A percentile compares a stretch with the other conserved stretches of the same genome.
These are phyloP conservation scores for Homarus americanus DNA, from an alignment of 1,140 invertebrate species.

Conservation along the genomic window DNA sequence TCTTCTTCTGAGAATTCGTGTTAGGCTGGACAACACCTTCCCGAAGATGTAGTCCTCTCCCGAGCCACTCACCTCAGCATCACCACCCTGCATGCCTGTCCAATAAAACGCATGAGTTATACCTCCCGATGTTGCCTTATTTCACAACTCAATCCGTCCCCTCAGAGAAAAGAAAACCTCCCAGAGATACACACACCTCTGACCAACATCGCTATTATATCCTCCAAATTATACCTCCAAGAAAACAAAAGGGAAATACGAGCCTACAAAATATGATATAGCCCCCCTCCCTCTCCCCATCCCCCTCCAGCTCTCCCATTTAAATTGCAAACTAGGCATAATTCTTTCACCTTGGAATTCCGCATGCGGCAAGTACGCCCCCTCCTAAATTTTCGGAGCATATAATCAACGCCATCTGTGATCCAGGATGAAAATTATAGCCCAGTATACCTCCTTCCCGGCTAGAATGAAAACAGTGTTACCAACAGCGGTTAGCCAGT, in stretches of 20 bases:
- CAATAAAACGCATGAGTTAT: background rate
- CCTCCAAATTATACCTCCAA: slow-evolving; percentile 50
- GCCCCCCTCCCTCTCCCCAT: slow-evolving; percentile 17
- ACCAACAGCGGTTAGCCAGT: background rate
- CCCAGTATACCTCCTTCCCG: slow-evolving; percentile 31
- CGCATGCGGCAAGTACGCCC: slow-evolving; percentile 68
- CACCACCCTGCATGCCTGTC: background rate
- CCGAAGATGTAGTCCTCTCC: too few relatives aligned
- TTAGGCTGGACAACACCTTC: too few relatives aligned
- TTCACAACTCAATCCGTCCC: background rate
- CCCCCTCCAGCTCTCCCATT: slow-evolving; percentile 41
- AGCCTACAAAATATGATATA: slow-evolving; percentile 57
- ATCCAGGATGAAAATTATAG: slow-evolving; percentile 67
- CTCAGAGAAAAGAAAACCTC: background rate
- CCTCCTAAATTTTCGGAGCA: slow-evolving; percentile 65
- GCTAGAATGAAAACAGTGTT: slow-evolving; percentile 3
- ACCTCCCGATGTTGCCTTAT: background rate
- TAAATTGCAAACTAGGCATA: slow-evolving; percentile 69
- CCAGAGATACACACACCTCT: background rate
- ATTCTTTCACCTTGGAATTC: slow-evolving; percentile 63
- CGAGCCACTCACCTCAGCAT: too few relatives aligned
- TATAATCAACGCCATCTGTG: slow-evolving; percentile 73
- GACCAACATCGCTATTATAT: background rate
- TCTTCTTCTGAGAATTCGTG: background rate
- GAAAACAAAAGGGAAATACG: slow-evolving; percentile 51